phyloP scores from a whole-genome alignment of 2,888 invertebrate species.

The Habrosyne pyritoides region DNA sequence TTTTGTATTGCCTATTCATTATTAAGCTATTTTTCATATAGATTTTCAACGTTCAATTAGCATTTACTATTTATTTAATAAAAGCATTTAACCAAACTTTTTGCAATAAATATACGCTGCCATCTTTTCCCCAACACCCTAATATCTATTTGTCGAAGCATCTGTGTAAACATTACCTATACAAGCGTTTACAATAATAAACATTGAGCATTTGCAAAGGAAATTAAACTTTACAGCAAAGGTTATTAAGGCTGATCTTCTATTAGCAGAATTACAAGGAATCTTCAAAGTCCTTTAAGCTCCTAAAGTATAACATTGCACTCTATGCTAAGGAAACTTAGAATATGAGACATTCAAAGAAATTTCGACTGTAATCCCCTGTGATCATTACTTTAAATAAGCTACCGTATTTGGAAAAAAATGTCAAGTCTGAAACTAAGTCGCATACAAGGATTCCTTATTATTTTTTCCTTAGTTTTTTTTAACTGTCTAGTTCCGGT shows the following conservation, averaged over 20 bases:
- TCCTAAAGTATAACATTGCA: not conserved
- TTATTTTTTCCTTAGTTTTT: too few species aligned
- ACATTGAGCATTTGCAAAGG: not conserved
- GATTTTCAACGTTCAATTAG: not conserved
- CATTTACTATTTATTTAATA: not conserved
- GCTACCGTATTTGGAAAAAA: not conserved
- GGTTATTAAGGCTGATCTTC: not conserved
- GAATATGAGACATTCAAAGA: not conserved
- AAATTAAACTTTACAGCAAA: not conserved
- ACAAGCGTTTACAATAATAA: not conserved
- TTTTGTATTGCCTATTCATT: too few species aligned
- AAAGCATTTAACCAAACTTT: not conserved
- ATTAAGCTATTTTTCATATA: too few species aligned
- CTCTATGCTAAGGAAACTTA: not conserved
- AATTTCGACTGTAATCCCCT: not conserved
- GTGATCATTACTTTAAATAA: not conserved
- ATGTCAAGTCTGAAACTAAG: not conserved
- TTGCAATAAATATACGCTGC: slow-evolving; percentile 42
- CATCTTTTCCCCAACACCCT: slow-evolving; percentile 41
- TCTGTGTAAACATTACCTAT: slow-evolving; percentile 41
- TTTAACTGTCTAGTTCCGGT: too few species aligned
- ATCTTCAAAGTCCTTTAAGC: not conserved
- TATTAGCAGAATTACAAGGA: not conserved
- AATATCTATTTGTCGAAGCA: slow-evolving; percentile 42
- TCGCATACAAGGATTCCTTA: too few species aligned